These are phyloP conservation scores for Xylophagus ater DNA, from an alignment of 2,888 invertebrate species.

Conservation along the genomic window DNA sequence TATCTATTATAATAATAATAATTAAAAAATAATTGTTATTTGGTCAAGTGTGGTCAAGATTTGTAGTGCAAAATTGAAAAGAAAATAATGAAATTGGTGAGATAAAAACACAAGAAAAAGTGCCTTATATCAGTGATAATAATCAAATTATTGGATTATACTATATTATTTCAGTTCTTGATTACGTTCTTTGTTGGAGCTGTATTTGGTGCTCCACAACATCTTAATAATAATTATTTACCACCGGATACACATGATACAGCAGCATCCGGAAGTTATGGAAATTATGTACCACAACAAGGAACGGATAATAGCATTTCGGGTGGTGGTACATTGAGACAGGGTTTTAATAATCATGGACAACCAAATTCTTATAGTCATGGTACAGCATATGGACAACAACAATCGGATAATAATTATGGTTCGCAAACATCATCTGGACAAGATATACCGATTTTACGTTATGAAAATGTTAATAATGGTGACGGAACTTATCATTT, in stretches of 20 bases:
- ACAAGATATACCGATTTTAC: constrained; percentile 46
- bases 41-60: no score
- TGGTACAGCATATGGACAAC: background rate
- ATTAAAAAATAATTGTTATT: no score
- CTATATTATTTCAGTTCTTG: constrained; percentile 19
- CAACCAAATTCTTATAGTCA: constrained; percentile 2
- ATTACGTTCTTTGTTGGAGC: constrained; percentile 20
- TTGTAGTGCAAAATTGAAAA: no score
- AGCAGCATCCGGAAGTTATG: constrained; percentile 21
- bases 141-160: constrained; percentile 2
- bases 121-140: background rate
- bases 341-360: no score
- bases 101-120: background rate
- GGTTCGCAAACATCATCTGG: no score
- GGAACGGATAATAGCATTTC: constrained; percentile 20
- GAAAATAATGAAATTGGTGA: constrained; percentile 16
- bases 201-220: constrained; percentile 24
- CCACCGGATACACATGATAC: constrained; percentile 28
- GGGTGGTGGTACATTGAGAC: no score
- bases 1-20: constrained; percentile 3
- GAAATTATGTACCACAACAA: constrained; percentile 20
- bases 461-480: constrained; percentile 49
- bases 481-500: constrained; percentile 54
- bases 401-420: no score
- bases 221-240: constrained; percentile 27